Conservation (phyloP, 1,140 invertebrate genomes). For the Microplitis demolitor region DNA sequence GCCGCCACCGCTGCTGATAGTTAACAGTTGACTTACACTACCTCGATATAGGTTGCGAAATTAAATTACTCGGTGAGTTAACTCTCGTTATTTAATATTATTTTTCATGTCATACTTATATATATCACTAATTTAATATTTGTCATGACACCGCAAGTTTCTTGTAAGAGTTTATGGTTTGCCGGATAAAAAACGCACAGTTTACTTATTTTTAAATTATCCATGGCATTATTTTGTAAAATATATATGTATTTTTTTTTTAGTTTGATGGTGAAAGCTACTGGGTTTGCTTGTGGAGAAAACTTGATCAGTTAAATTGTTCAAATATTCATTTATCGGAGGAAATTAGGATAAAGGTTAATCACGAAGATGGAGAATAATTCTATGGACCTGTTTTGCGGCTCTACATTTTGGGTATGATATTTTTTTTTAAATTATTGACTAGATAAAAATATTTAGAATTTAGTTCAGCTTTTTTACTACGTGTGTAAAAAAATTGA, state of each 20-base stretch:
- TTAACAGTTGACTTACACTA: neutral
- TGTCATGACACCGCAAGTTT: too few species aligned
- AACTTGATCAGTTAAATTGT: neutral
- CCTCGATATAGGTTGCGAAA: neutral
- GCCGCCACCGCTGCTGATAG: neutral
- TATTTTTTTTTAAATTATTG: conserved; percentile 7
- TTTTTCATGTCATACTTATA: too few species aligned
- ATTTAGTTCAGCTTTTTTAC: too few species aligned
- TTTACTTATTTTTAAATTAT: too few species aligned
- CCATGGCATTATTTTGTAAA: too few species aligned
- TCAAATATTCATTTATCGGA: neutral
- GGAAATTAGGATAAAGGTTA: conserved; percentile 1
- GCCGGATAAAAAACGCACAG: too few species aligned
- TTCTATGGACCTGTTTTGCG: conserved; percentile 67
- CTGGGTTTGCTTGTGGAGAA: neutral
- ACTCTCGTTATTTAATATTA: neutral
- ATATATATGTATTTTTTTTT: neutral
- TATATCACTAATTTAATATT: too few species aligned
- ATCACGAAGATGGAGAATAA: conserved; percentile 48
- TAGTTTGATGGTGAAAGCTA: neutral
- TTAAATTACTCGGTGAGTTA: neutral
- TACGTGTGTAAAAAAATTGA: too few species aligned
- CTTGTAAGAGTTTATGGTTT: too few species aligned
- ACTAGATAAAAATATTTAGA: neutral
- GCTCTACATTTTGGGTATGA: conserved; percentile 69